Conservation (phyloP, 2,797 vertebrate genomes). For the Periophthalmus magnuspinnatus region DNA sequence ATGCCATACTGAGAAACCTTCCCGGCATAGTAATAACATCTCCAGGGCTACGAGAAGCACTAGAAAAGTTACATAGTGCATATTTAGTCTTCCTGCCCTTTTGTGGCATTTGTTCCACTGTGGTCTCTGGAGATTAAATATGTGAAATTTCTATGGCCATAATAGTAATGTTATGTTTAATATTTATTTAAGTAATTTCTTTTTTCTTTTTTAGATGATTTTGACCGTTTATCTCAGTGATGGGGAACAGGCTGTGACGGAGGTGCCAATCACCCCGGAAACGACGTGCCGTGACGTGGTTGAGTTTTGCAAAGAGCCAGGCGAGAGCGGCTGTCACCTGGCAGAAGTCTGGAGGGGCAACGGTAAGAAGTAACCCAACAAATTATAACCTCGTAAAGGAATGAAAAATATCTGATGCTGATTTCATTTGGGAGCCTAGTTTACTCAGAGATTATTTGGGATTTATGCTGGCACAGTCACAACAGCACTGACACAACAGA, state of each 20-base stretch:
- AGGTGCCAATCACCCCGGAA: slow-evolving; percentile 98
- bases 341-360: slow-evolving; percentile 98
- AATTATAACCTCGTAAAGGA: not conserved
- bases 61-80: not conserved
- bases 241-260: slow-evolving; percentile 92
- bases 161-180: not conserved
- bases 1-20: not conserved
- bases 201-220: slow-evolving; percentile 84
- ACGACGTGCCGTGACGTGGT: slow-evolving; percentile 96
- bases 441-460: slow-evolving; percentile 15
- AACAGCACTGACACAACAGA: slow-evolving; percentile 53
- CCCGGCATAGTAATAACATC: not conserved
- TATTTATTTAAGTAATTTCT: not conserved
- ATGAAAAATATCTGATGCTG: not conserved
- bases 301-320: slow-evolving; percentile 97
- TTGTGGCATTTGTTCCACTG: not conserved
- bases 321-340: slow-evolving; percentile 94
- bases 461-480: slow-evolving; percentile 19
- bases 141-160: not conserved
- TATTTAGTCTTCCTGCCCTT: not conserved
- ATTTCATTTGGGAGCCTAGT: not conserved
- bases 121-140: not conserved
- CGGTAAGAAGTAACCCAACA: slow-evolving; percentile 73
- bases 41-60: not conserved
- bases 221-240: slow-evolving; percentile 98